Conservation (phyloP, 2,888 invertebrate species). For the Scaptomyza tumidula region DNA sequence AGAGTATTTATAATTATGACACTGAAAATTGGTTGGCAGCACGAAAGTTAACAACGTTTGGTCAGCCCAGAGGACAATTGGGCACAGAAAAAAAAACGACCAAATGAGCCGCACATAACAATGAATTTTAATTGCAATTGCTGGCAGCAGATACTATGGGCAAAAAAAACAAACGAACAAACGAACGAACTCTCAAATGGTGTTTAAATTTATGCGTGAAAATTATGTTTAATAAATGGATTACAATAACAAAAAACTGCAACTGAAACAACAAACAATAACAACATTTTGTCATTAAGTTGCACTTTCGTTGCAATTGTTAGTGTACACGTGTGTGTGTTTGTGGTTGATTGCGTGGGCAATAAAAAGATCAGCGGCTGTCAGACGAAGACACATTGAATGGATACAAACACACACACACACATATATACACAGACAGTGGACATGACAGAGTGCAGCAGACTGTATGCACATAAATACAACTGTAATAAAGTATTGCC, state of each 20-base stretch:
- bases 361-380: conserved; percentile 75
- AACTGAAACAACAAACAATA: conserved; percentile 42
- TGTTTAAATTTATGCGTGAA: conserved; percentile 67
- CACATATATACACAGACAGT: not conserved
- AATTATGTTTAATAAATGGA: conserved; percentile 80
- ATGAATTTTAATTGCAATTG: conserved; percentile 76
- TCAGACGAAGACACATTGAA: conserved; percentile 40
- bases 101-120: conserved; percentile 73
- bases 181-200: conserved; percentile 36
- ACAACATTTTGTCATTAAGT: conserved; percentile 67
- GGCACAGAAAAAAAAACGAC: conserved; percentile 46
- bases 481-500: conserved; percentile 56
- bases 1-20: conserved; percentile 72
- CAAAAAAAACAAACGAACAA: conserved; percentile 7
- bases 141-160: conserved; percentile 20
- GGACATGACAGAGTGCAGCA: conserved; percentile 34
- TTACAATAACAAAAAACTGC: conserved; percentile 61
- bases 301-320: conserved; percentile 7
- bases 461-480: conserved; percentile 54
- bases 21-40: conserved; percentile 57
- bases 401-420: conserved; percentile 16
- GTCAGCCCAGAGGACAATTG: conserved; percentile 5
- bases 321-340: conserved; percentile 3
- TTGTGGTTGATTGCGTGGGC: conserved; percentile 39
- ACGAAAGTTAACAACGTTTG: conserved; percentile 37